A percentile compares a stretch with the other conserved stretches of the same genome.
Conservation (phyloP, 2,113 vertebrate genomes). For the Gymnobelideus leadbeateri region DNA sequence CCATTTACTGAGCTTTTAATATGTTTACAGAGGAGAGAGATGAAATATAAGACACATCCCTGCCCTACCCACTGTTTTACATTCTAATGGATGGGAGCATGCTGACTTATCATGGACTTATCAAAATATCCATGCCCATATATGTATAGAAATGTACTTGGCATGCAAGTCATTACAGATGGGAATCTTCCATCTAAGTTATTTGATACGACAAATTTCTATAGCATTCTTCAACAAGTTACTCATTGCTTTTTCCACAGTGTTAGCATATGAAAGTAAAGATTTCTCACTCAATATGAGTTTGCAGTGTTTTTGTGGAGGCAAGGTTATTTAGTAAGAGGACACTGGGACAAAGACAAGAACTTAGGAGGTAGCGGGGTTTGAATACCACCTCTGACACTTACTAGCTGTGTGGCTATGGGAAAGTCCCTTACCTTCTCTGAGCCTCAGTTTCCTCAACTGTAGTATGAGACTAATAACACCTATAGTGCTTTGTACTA, state of each 20-base stretch:
- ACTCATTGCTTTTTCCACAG: background rate
- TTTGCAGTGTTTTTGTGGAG: background rate
- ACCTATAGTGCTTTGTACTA: background rate
- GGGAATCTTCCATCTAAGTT: background rate
- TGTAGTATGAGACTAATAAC: background rate
- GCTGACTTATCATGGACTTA: background rate
- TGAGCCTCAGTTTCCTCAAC: background rate
- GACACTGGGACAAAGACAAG: background rate
- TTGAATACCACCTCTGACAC: background rate
- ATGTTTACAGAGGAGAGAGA: background rate
- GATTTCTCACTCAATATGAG: background rate
- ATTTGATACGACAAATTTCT: background rate
- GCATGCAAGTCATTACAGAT: background rate
- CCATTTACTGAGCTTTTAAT: background rate
- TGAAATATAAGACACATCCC: background rate
- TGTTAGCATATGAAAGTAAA: background rate
- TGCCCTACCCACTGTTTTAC: background rate
- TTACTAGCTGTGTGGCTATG: background rate
- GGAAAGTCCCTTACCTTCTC: background rate
- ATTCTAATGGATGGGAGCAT: background rate
- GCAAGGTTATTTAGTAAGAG: background rate
- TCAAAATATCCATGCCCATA: background rate
- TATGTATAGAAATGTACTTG: background rate
- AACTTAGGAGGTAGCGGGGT: background rate
- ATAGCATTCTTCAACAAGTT: background rate